Percentiles rank a stretch among this genome's conserved stretches.
Conservation (phyloP, 2,113 vertebrate genomes). For the Bos taurus region DNA sequence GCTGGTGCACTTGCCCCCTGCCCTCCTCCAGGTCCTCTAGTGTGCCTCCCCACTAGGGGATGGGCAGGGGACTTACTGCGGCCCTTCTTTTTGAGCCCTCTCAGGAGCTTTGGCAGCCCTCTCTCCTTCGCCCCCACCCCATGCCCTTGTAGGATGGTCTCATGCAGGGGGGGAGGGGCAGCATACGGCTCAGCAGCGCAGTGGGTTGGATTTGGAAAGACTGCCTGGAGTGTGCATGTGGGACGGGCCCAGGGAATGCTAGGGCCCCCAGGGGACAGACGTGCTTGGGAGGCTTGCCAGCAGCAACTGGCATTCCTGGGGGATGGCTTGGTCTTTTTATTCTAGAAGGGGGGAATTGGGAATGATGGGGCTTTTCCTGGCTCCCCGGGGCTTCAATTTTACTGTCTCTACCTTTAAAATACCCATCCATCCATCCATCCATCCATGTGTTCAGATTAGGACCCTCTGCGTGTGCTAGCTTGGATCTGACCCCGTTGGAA, state of each 20-base stretch:
- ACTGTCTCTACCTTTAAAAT: background rate
- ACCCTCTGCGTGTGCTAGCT: background rate
- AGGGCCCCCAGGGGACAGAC: background rate
- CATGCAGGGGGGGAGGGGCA: background rate
- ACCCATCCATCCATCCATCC: background rate
- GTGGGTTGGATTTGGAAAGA: conserved; percentile 26
- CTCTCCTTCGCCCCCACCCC: background rate
- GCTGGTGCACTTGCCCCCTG: background rate
- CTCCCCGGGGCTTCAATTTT: background rate
- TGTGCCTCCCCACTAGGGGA: background rate
- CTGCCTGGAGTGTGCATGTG: background rate
- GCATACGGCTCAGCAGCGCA: background rate
- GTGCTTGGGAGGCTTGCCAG: background rate
- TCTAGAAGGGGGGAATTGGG: background rate
- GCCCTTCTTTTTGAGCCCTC: background rate
- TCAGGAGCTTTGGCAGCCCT: background rate
- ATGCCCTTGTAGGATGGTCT: conserved; percentile 11
- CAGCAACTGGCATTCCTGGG: background rate
- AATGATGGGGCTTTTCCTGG: background rate
- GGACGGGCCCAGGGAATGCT: background rate
- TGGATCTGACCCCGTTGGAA: background rate
- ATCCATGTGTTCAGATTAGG: background rate
- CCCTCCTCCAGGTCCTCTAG: background rate
- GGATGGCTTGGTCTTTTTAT: background rate
- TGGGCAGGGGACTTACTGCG: background rate